These are phyloP conservation scores for Vulpes vulpes DNA, from an alignment of 2,113 vertebrate genomes.

Conservation along the genomic window DNA sequence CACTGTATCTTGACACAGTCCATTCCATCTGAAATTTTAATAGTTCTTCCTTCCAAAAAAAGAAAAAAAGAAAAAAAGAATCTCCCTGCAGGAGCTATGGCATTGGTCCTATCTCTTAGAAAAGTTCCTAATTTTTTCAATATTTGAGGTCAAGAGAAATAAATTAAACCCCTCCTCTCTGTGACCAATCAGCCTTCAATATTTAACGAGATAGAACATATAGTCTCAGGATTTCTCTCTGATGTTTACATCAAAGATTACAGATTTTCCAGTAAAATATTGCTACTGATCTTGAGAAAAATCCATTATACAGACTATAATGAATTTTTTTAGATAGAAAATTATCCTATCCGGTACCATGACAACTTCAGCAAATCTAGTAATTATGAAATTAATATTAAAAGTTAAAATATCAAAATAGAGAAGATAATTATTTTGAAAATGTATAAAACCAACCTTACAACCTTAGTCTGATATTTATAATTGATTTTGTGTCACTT, in stretches of 20 bases:
- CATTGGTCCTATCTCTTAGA: background rate
- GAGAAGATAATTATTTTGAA: slow-evolving; percentile 1
- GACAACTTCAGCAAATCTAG: slow-evolving; percentile 17
- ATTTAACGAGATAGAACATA: slow-evolving; percentile 3
- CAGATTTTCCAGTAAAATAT: slow-evolving; percentile 50
- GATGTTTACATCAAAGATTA: slow-evolving; percentile 35
- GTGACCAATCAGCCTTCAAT: background rate
- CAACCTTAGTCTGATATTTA: background rate
- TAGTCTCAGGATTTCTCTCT: slow-evolving; percentile 6
- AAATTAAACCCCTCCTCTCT: background rate
- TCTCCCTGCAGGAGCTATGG: background rate
- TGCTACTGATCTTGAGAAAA: background rate
- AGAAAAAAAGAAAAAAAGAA: background rate
- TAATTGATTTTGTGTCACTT: background rate
- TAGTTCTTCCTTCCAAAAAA: background rate
- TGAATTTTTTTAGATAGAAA: slow-evolving; percentile 21
- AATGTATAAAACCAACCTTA: slow-evolving; percentile 24
- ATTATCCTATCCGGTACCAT: background rate
- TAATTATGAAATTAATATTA: slow-evolving; percentile 31
- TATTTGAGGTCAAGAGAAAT: slow-evolving; percentile 6
- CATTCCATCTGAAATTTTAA: background rate
- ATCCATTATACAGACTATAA: background rate
- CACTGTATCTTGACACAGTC: background rate
- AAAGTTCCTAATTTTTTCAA: background rate
- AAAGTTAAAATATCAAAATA: slow-evolving; percentile 8